phyloP scores from a whole-genome alignment of 2,888 invertebrate genomes.

The Pardosa pseudoannulata region DNA sequence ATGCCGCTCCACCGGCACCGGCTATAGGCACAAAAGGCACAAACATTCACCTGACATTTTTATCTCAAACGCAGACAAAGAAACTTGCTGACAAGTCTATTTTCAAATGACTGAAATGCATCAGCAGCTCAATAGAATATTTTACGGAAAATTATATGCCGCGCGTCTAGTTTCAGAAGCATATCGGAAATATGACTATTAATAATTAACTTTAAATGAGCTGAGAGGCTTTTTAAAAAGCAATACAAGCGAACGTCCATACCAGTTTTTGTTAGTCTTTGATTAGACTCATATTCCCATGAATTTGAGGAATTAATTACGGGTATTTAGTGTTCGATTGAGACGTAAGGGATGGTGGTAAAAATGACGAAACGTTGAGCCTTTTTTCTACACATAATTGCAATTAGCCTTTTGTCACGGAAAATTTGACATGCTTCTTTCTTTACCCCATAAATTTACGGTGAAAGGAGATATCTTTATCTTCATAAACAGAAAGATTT shows the following conservation, averaged over 20 bases:
- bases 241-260: not conserved
- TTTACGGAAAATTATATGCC: slow-evolving; percentile 61
- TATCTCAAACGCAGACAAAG: slow-evolving; percentile 51
- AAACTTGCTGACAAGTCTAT: slow-evolving; percentile 28
- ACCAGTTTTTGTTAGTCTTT: not conserved
- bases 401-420: not conserved
- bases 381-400: not conserved
- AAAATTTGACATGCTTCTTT: too few species aligned
- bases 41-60: slow-evolving; percentile 62
- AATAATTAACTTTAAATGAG: slow-evolving; percentile 64
- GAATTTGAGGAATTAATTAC: slow-evolving; percentile 48
- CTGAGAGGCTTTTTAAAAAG: not conserved
- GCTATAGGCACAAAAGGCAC: slow-evolving; percentile 42
- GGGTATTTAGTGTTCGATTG: slow-evolving; percentile 49
- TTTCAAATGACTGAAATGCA: slow-evolving; percentile 31
- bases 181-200: slow-evolving; percentile 27
- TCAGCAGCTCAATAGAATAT: slow-evolving; percentile 29
- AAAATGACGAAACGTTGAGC: not conserved
- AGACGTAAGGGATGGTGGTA: slow-evolving; percentile 4
- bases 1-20: not conserved
- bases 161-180: not conserved
- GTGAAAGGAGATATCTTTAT: too few species aligned
- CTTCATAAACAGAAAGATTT: too few species aligned
- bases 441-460: too few species aligned
- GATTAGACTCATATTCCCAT: slow-evolving; percentile 28